Conservation (phyloP, 2,888 invertebrate genomes). For the Silvanus unidentatus region DNA sequence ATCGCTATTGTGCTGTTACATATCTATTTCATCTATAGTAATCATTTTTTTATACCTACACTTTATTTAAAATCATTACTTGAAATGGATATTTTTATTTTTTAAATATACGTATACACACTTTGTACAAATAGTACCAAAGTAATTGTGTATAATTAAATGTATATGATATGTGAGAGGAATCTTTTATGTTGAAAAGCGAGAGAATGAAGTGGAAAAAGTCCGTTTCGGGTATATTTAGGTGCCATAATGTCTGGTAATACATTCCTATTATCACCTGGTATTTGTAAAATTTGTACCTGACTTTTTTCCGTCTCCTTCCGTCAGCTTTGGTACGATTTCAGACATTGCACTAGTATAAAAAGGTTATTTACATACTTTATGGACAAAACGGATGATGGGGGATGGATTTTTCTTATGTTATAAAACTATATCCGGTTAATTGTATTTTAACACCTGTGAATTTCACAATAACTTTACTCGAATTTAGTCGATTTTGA, state of each 20-base stretch:
- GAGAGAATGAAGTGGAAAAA: conserved; percentile 4
- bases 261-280: not conserved
- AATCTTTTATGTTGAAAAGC: conserved; percentile 14
- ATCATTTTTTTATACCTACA: too few species aligned
- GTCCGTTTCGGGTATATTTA: too few species aligned
- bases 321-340: not conserved
- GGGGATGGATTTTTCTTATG: too few species aligned
- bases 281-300: not conserved
- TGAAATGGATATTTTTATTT: too few species aligned
- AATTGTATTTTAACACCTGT: not conserved
- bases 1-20: conserved; percentile 22
- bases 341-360: not conserved
- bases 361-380: not conserved
- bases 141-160: too few species aligned
- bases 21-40: too few species aligned
- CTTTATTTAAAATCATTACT: too few species aligned
- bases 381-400: not conserved
- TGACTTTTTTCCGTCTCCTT: not conserved
- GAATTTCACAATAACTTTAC: too few species aligned
- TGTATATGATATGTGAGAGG: conserved; percentile 8
- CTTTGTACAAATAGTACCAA: conserved; percentile 5
- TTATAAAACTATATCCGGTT: not conserved
- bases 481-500: too few species aligned
- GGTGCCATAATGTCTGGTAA: not conserved
- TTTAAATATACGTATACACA: conserved; percentile 1